phyloP scores from a whole-genome alignment of 1,140 invertebrate species.

The Zaprionus taronus region DNA sequence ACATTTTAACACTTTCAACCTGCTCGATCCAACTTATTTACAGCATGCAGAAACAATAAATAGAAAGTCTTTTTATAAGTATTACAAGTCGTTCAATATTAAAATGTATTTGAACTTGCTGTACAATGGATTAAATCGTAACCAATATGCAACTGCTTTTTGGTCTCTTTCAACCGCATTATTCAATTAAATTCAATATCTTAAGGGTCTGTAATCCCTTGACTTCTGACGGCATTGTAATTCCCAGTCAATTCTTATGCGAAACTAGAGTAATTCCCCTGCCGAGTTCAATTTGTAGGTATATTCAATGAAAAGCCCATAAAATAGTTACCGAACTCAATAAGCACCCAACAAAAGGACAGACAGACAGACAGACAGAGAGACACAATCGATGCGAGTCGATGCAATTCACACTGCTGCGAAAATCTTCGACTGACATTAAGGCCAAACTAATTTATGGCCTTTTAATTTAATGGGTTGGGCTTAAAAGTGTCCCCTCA shows the following conservation, averaged over 20 bases:
- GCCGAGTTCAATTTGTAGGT: constrained; percentile 25
- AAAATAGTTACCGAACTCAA: constrained; percentile 69
- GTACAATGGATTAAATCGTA: neutral
- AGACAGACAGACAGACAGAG: neutral
- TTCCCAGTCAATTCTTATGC: neutral
- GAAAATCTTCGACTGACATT: constrained; percentile 76
- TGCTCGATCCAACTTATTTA: no score
- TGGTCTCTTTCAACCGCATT: neutral
- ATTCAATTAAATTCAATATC: neutral
- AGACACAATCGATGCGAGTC: constrained; percentile 51
- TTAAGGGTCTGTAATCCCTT: neutral
- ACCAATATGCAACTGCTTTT: neutral
- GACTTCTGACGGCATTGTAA: neutral
- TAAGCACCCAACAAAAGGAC: constrained; percentile 50
- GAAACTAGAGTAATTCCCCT: constrained; percentile 3
- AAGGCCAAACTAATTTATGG: constrained; percentile 79
- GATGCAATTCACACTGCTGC: constrained; percentile 73
- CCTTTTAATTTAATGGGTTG: constrained; percentile 83
- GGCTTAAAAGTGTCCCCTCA: constrained; percentile 66
- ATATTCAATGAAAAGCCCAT: constrained; percentile 60
- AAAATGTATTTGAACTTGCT: no score
- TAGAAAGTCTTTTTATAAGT: no score
- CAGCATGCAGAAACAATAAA: no score
- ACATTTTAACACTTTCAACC: no score
- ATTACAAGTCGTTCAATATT: no score